These are phyloP conservation scores for Torymus aiolomorphi DNA, from an alignment of 2,888 invertebrate species.

Conservation along the genomic window DNA sequence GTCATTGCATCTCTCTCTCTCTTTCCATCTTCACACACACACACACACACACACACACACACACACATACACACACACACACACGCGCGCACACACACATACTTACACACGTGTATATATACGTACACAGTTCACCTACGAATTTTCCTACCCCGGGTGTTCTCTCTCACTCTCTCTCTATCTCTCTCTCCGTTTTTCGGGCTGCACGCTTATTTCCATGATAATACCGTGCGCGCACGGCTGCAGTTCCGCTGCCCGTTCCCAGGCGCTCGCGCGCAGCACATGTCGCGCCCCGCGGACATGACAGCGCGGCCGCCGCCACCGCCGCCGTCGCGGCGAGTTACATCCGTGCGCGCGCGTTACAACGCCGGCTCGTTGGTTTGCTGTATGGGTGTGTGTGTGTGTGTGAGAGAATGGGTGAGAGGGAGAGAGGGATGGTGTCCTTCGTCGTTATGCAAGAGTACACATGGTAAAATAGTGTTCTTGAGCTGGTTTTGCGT, in stretches of 20 bases:
- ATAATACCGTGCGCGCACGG: conserved; percentile 20
- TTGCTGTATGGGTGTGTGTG: neutral
- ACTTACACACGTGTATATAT: too few relatives aligned
- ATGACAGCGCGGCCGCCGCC: neutral
- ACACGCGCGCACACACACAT: neutral
- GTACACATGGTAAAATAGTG: too few relatives aligned
- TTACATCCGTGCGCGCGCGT: conserved; percentile 1
- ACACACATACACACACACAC: neutral
- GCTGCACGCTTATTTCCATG: conserved; percentile 39
- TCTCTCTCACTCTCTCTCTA: neutral
- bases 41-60: too few relatives aligned
- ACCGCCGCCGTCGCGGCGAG: neutral
- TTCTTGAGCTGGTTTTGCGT: too few relatives aligned
- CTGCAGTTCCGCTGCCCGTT: neutral
- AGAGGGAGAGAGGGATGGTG: too few relatives aligned
- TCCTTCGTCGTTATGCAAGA: too few relatives aligned
- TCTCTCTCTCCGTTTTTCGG: conserved; percentile 5
- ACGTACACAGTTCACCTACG: too few relatives aligned
- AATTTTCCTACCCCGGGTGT: neutral
- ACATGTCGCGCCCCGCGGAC: neutral
- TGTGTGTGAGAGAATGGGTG: too few relatives aligned
- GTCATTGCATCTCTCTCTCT: neutral
- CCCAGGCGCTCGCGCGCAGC: neutral
- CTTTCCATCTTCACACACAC: neutral
- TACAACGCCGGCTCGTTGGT: neutral